phyloP scores from a whole-genome alignment of 92 coral and sea anemone species.

The Siderastrea siderea region DNA sequence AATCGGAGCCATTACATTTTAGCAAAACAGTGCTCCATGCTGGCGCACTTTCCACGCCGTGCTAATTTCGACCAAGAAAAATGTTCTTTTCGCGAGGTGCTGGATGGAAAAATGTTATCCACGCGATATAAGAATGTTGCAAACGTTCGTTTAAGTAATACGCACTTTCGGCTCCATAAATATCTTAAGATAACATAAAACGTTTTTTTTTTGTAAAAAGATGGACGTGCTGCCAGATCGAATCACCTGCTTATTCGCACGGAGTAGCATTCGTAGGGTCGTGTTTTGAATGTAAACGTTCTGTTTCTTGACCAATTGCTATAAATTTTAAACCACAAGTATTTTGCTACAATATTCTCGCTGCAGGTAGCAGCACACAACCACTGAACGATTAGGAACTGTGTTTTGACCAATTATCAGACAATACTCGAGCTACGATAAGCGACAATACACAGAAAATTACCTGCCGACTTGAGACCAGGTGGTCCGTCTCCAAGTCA shows the following conservation, averaged over 20 bases:
- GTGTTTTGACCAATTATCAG: background rate
- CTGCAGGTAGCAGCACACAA: constrained; percentile 4
- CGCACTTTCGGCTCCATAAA: background rate
- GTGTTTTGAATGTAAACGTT: constrained; percentile 3
- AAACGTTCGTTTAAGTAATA: background rate
- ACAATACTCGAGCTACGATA: background rate
- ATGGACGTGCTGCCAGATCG: background rate
- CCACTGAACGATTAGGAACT: background rate
- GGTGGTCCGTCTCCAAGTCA: background rate
- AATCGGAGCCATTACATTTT: constrained; percentile 38
- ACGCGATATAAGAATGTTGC: no score
- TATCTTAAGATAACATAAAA: background rate
- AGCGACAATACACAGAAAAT: background rate
- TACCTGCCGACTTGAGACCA: background rate
- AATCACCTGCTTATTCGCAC: constrained; percentile 19
- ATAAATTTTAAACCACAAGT: constrained; percentile 25
- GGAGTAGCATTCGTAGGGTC: background rate
- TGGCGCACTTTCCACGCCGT: background rate
- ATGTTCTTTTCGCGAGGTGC: no score
- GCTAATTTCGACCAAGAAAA: no score
- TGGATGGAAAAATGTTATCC: no score
- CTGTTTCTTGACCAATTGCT: constrained; percentile 25
- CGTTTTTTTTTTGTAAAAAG: background rate
- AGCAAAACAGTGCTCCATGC: background rate
- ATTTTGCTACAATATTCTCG: constrained; percentile 16